phyloP scores from a whole-genome alignment of 2,113 vertebrate species.

The Lagopus muta region DNA sequence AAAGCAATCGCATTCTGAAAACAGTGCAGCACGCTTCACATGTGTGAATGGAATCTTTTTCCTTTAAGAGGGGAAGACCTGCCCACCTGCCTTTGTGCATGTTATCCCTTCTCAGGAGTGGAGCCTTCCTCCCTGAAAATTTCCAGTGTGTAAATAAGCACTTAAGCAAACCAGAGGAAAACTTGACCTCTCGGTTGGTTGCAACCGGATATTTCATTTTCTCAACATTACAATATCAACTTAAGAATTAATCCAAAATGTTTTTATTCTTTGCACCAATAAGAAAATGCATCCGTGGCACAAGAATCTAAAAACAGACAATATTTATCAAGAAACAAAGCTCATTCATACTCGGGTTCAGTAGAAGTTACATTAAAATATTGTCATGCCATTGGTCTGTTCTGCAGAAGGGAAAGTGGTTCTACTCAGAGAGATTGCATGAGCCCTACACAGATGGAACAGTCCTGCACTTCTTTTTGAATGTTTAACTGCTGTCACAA shows the following conservation, averaged over 20 bases:
- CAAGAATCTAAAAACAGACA: not conserved
- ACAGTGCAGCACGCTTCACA: rapidly evolving
- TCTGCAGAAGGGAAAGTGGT: not conserved
- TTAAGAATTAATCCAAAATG: not conserved
- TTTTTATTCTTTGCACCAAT: not conserved
- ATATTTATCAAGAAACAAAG: not conserved
- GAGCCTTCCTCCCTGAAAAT: conserved; percentile 17
- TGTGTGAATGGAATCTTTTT: not conserved
- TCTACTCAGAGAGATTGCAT: not conserved
- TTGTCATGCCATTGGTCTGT: not conserved
- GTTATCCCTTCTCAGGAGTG: not conserved
- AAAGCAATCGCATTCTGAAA: rapidly evolving
- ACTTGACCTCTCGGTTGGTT: not conserved
- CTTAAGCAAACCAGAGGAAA: not conserved
- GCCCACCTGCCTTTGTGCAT: conserved; percentile 7
- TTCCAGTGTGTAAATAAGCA: not conserved
- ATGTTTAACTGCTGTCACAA: not conserved
- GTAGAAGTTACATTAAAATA: not conserved
- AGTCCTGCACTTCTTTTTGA: not conserved
- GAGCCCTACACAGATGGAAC: not conserved
- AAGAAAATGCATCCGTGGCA: not conserved
- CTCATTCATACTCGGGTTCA: not conserved
- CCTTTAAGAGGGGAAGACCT: not conserved
- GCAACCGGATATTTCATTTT: not conserved
- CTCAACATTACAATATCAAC: not conserved